A percentile compares a stretch with the other conserved stretches of the same genome.
phyloP scores from a whole-genome alignment of 2,888 invertebrate species.

The Alloscopus bannaensis region DNA sequence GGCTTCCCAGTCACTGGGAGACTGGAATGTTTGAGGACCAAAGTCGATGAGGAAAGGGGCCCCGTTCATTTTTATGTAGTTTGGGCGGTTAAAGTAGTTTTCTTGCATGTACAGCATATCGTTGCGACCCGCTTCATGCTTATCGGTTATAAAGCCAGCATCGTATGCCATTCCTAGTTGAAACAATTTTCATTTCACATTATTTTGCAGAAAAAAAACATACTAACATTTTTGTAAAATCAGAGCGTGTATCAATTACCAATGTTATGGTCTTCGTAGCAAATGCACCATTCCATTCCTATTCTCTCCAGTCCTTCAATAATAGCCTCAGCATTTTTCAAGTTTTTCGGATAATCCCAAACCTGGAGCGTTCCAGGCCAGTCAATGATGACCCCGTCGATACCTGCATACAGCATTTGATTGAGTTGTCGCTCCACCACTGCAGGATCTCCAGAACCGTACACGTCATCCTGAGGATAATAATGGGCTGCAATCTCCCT shows the following conservation, averaged over 20 bases:
- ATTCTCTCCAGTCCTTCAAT: slow-evolving; percentile 51
- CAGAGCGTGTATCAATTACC: slow-evolving; percentile 1
- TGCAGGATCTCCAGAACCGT: slow-evolving; percentile 63
- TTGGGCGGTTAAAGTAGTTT: slow-evolving; percentile 62
- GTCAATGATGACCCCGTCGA: slow-evolving; percentile 70
- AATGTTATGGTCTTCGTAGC: slow-evolving; percentile 71
- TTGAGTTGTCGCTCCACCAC: slow-evolving; percentile 67
- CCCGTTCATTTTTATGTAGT: slow-evolving; percentile 68
- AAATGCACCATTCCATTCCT: slow-evolving; percentile 69
- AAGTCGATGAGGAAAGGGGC: slow-evolving; percentile 68
- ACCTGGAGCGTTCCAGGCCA: slow-evolving; percentile 68
- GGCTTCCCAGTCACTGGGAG: slow-evolving; percentile 62
- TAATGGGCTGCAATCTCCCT: slow-evolving; percentile 69
- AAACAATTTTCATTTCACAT: background rate
- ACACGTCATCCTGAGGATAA: slow-evolving; percentile 69
- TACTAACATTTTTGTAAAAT: too few species aligned
- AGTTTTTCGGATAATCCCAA: slow-evolving; percentile 69
- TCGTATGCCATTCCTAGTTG: slow-evolving; percentile 63
- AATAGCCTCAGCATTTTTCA: slow-evolving; percentile 62
- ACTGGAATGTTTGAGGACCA: slow-evolving; percentile 68
- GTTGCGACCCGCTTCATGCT: slow-evolving; percentile 53
- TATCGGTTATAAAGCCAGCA: slow-evolving; percentile 67
- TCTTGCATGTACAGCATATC: slow-evolving; percentile 68
- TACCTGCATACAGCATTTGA: slow-evolving; percentile 68
- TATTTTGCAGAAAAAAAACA: too few species aligned